Conservation (phyloP, 2,888 invertebrate genomes). For the Macaria liturata region DNA sequence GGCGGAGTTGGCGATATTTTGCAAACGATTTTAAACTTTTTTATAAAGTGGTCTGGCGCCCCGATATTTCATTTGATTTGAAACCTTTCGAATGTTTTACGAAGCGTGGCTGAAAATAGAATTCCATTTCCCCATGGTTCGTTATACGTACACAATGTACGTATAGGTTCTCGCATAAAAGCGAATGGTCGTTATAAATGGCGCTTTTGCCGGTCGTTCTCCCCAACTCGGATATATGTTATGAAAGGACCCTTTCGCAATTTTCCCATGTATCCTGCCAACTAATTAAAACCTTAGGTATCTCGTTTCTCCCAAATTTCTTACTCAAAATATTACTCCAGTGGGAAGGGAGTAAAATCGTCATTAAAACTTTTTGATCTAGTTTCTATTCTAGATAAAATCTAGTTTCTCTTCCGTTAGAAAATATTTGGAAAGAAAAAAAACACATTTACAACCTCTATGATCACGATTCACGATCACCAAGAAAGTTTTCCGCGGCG, state of each 20-base stretch:
- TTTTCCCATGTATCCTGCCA: slow-evolving; percentile 18
- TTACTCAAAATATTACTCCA: neutral
- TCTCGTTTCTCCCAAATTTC: slow-evolving; percentile 15
- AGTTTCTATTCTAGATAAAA: too few relatives aligned
- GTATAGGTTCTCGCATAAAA: slow-evolving; percentile 43
- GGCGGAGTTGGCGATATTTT: slow-evolving; percentile 9
- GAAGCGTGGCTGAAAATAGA: slow-evolving; percentile 19
- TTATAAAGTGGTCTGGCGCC: slow-evolving; percentile 4
- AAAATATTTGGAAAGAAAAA: too few relatives aligned
- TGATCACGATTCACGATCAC: slow-evolving; percentile 7
- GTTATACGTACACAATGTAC: slow-evolving; percentile 1
- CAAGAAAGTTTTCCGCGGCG: slow-evolving; percentile 5
- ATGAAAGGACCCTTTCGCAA: slow-evolving; percentile 15
- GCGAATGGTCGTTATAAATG: slow-evolving; percentile 57
- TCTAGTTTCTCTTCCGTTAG: too few relatives aligned
- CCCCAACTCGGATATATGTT: slow-evolving; percentile 21
- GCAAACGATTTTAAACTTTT: slow-evolving; percentile 5
- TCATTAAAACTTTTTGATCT: too few relatives aligned
- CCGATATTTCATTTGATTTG: slow-evolving; percentile 12
- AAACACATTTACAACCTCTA: too few relatives aligned
- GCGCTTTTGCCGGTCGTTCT: slow-evolving; percentile 38
- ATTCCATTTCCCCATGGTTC: slow-evolving; percentile 36
- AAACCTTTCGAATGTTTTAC: slow-evolving; percentile 19
- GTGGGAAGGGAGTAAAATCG: too few relatives aligned
- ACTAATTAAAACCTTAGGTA: slow-evolving; percentile 27